Base-by-base conservation (phyloP, 2,113 vertebrate species). In the Crypturellus undulatus region DNA sequence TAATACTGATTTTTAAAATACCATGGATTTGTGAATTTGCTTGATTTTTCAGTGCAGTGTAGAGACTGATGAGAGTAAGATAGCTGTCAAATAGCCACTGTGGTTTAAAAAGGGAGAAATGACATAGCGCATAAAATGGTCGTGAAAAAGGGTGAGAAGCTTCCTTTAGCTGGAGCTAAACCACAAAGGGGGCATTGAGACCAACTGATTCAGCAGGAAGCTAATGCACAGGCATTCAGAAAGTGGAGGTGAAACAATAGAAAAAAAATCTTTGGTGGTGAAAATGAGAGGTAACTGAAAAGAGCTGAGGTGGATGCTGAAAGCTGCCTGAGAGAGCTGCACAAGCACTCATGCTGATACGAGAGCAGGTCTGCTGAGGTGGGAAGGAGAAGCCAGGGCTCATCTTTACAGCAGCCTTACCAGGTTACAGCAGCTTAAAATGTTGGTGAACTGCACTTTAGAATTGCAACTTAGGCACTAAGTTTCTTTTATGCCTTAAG, bases 101-200 rank as follows among this genome's bases (percentile, higher is more conserved):
- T 2, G 30, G 65, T 76, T 58, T 76, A 87, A 75, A 40, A 42
- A 58, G 52, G 60, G 63, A 79, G 76, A 72, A 72, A 38, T 24
- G 14, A 30, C 3, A 1, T 60, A 40, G 28, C 2, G 0, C 25
- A 13, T 0, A 64, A 67, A 25, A 14, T 60, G 19, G 54, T 42
- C 9, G 6, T 3, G 5, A 22, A 71, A 34, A 68, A 68, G 25
- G 16, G 15, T 75, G 52, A 79, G 43, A 64, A 4, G 2, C 6
- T 54, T 69, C 17, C 9, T 68, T 0, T 62, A 75, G 30, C 32
- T 87, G 9, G 24, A 43, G 62, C 10, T 49, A 18, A 28, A 38
- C 26, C 32, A 42, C 42, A 54, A 79, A 72, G 43, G 10, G 40
- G 69, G 1, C 38, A 21, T 59, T 60, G 69, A 38, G 22, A 69